Evolutionary conservation across 2,888 invertebrate species (phyloP).

Genomic region (Neria commutata): DNA sequence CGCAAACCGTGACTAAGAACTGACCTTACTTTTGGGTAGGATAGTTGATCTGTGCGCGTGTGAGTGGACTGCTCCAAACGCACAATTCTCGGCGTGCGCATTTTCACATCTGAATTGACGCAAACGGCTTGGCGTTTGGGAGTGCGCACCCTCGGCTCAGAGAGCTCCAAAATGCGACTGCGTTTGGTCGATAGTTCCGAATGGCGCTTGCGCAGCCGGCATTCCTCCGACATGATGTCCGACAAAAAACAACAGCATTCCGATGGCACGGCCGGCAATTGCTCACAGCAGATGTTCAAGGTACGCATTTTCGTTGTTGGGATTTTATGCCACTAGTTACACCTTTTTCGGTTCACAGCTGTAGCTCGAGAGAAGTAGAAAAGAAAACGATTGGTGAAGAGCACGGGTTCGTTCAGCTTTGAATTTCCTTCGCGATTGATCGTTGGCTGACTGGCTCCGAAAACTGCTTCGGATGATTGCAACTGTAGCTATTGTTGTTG

Average conservation of each 20-base stretch:
- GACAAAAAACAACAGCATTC: constrained; percentile 11
- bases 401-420: too few species aligned
- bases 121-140: not conserved
- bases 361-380: too few species aligned
- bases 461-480: too few species aligned
- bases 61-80: constrained; percentile 16
- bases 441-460: too few species aligned
- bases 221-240: constrained; percentile 10
- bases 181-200: not conserved
- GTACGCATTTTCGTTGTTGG: too few species aligned
- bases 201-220: constrained; percentile 9
- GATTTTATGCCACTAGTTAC: too few species aligned
- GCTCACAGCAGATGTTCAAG: not conserved
- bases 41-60: constrained; percentile 36
- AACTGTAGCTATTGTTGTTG: too few species aligned
- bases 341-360: too few species aligned
- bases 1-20: too few species aligned
- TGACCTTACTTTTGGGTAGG: constrained; percentile 34
- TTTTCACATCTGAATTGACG: constrained; percentile 9
- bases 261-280: not conserved
- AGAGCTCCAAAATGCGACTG: not conserved
- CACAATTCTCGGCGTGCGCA: constrained; percentile 5
- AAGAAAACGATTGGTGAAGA: too few species aligned
- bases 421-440: too few species aligned
- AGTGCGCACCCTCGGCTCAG: not conserved